Percentiles rank a stretch among this genome's conserved stretches.
Evolutionary conservation across 2,888 invertebrate species (phyloP).

Genomic region (Spodoptera exigua): DNA sequence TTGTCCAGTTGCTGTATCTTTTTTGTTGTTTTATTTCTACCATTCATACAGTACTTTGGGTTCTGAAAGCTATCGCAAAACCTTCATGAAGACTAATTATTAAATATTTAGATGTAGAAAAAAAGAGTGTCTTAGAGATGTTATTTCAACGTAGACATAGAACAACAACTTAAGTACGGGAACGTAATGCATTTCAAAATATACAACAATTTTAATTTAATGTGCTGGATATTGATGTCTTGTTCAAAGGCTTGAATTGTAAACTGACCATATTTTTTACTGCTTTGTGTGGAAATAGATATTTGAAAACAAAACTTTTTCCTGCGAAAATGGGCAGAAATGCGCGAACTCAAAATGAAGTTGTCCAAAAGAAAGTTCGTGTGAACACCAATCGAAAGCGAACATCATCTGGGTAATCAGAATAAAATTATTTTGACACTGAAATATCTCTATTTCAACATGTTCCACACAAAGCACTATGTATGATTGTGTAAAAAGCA

Average conservation of each 20-base stretch:
- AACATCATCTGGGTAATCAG: no score
- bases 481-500: conserved; percentile 49
- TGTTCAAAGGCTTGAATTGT: conserved; percentile 1
- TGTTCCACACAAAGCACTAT: conserved; percentile 41
- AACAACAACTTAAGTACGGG: conserved; percentile 23
- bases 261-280: conserved; percentile 22
- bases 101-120: no score
- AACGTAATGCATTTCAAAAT: conserved; percentile 16
- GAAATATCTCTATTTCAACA: no score
- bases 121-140: no score
- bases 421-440: no score
- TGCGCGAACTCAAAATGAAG: no score
- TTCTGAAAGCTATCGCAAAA: no score
- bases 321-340: no score
- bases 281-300: conserved; percentile 44
- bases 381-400: not conserved
- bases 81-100: no score
- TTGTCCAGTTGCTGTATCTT: conserved; percentile 50
- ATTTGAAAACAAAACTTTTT: no score
- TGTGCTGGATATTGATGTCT: conserved; percentile 2
- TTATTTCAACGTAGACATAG: not conserved
- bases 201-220: conserved; percentile 24
- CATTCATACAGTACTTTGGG: no score
- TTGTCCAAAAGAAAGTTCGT: not conserved
- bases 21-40: conserved; percentile 36